A percentile compares a stretch with the other conserved stretches of the same genome.
Evolutionary conservation across 2,113 vertebrate genomes (phyloP).

Genomic region (Callionymus lyra): DNA sequence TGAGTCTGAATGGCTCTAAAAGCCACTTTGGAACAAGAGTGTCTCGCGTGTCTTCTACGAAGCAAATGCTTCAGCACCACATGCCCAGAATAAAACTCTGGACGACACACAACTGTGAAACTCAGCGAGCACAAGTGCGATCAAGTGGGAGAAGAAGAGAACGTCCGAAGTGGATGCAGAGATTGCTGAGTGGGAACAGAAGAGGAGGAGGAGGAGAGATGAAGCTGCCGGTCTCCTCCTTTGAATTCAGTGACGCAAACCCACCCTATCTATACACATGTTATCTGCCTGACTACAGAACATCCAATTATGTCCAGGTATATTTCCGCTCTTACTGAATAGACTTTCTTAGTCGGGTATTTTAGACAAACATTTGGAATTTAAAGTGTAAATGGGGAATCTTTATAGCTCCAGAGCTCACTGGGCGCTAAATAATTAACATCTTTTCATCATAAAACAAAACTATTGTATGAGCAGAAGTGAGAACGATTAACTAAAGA

Average conservation of each 20-base stretch:
- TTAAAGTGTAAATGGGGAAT: no score
- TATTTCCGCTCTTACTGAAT: conserved; percentile 52
- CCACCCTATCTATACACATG: conserved; percentile 62
- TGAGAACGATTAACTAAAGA: no score
- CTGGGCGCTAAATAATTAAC: no score
- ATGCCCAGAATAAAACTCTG: conserved; percentile 10
- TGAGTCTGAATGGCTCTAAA: neutral
- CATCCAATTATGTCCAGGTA: conserved; percentile 56
- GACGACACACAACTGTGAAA: conserved; percentile 16
- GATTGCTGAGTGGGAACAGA: conserved; percentile 48
- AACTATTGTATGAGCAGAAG: no score
- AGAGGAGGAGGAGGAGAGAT: conserved; percentile 40
- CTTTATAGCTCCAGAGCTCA: no score
- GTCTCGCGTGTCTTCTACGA: no score
- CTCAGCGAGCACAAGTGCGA: conserved; percentile 8
- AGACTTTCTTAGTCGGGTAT: conserved; percentile 10
- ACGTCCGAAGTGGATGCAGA: conserved; percentile 42
- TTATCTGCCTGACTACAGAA: conserved; percentile 65
- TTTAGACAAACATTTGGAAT: no score
- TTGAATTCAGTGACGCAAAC: conserved; percentile 67
- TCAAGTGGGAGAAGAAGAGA: conserved; percentile 39
- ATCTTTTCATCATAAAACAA: no score
- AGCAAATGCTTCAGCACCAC: conserved; percentile 2
- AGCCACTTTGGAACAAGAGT: neutral
- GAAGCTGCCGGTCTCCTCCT: conserved; percentile 51